phyloP scores from a whole-genome alignment of 30 jellyfish, hydroid and myxozoan species.

The Hydractinia echinata region DNA sequence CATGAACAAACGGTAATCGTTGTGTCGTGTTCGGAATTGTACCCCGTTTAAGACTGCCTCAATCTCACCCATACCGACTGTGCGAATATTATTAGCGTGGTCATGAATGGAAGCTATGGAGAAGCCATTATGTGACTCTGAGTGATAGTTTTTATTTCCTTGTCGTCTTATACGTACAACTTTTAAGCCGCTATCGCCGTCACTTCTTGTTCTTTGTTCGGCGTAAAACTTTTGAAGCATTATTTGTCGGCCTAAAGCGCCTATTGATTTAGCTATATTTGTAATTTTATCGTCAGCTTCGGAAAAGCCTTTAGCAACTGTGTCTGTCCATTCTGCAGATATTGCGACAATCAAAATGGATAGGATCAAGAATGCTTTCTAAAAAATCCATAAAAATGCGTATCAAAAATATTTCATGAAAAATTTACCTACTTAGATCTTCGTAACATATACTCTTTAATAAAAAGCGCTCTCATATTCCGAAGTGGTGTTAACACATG shows the following conservation, averaged over 20 bases:
- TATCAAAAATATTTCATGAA: neutral
- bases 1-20: slow-evolving; percentile 84
- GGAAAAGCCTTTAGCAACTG: neutral
- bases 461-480: too few relatives aligned
- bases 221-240: slow-evolving; percentile 81
- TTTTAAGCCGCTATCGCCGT: slow-evolving; percentile 68
- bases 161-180: neutral
- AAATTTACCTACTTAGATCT: neutral
- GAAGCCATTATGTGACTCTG: slow-evolving; percentile 39
- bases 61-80: slow-evolving; percentile 58
- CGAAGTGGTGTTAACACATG: too few relatives aligned
- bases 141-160: slow-evolving; percentile 21
- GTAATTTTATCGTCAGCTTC: slow-evolving; percentile 9
- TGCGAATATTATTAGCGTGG: slow-evolving; percentile 43
- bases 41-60: slow-evolving; percentile 84
- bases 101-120: slow-evolving; percentile 41
- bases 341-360: neutral
- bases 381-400: neutral
- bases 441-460: too few relatives aligned
- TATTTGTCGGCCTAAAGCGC: slow-evolving; percentile 55
- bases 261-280: neutral
- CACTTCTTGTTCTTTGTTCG: slow-evolving; percentile 74
- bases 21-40: slow-evolving; percentile 90
- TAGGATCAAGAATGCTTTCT: neutral
- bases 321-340: slow-evolving; percentile 10